A percentile compares a stretch with the other conserved stretches of the same genome.
Conservation (phyloP, 2,888 invertebrate genomes). For the Himalopsyche tibetana region DNA sequence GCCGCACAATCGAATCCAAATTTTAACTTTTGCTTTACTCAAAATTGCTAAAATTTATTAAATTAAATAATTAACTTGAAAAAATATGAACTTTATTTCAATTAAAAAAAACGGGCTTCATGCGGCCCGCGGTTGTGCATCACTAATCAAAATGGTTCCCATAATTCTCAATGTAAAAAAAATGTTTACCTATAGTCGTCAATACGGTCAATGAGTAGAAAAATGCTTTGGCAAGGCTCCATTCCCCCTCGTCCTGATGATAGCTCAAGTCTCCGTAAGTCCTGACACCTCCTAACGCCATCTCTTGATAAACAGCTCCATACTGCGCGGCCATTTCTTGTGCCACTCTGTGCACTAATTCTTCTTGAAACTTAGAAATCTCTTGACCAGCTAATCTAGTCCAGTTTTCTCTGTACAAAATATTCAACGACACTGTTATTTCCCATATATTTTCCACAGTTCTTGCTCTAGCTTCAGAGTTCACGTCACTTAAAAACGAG, state of each 20-base stretch:
- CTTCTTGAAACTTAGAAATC: slow-evolving; percentile 89
- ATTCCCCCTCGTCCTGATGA: slow-evolving; percentile 80
- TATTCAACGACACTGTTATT: slow-evolving; percentile 90
- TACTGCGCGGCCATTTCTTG: slow-evolving; percentile 83
- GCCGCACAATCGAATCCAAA: no score
- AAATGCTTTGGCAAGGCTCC: slow-evolving; percentile 94
- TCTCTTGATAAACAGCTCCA: slow-evolving; percentile 72
- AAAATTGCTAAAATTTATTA: no score
- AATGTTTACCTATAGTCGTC: slow-evolving; percentile 89
- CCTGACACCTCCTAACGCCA: slow-evolving; percentile 72
- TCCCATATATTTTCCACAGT: slow-evolving; percentile 95
- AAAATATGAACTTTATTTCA: no score
- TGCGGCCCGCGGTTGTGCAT: no score
- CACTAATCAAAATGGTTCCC: no score
- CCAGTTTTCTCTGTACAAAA: slow-evolving; percentile 94
- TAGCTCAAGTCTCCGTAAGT: slow-evolving; percentile 71
- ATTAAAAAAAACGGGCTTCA: no score
- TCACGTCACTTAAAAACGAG: slow-evolving; percentile 64
- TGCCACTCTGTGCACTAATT: slow-evolving; percentile 86
- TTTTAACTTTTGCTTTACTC: no score
- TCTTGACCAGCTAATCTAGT: slow-evolving; percentile 87
- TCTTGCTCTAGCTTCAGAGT: slow-evolving; percentile 64
- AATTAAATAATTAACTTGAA: no score
- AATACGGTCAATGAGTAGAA: slow-evolving; percentile 96
- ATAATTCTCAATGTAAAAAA: no score